Evolutionary conservation across 1,140 invertebrate species (phyloP), one percentile per base, ranked within the genome.

Genomic region (Rhopalosiphum maidis): DNA sequence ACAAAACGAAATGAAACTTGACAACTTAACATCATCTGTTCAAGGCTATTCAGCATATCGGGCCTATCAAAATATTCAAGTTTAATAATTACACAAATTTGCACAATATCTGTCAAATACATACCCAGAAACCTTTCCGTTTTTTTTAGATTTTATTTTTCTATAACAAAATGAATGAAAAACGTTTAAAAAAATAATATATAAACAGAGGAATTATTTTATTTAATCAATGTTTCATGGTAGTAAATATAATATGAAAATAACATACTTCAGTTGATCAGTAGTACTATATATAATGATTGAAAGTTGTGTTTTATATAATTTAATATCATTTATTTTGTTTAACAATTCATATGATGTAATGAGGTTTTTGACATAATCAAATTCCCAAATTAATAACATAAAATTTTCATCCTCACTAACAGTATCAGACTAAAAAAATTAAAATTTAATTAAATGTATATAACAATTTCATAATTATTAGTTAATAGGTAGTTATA

Each of bases 241-340:
- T 5, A 77, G 15, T 77, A 68, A 11, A 68, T n/a, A n/a, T 6
- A 77, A 77, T 77, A 18, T n/a, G 15, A 30, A 25, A 21, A 87
- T 48, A 89, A 89, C 35, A 89, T 93, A 93, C 91, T 93, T 93
- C n/a, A 93, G 82, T 86, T 93, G 43, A 30, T 93, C 91, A 18
- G 35, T 35, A 86, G 48, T 51, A 83, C 82, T 18, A 86, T 86
- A 43, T 55, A 93, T 85, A 21, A 93, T 86, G 25, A 93, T 35
- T 37, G 91, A 93, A 43, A 86, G 41, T 85, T 86, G 82, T 25
- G n/a, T 21, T 54, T 85, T 86, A n/a, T 55, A 41, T 41, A 85
- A 30, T 83, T 93, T 93, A 15, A 93, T 43, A 85, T 55, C 0
- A 55, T 85, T 86, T 41, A 93, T 93, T 85, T 85, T 93, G 41